phyloP scores from a whole-genome alignment of 2,113 vertebrate species.

The Lamprotornis superbus region DNA sequence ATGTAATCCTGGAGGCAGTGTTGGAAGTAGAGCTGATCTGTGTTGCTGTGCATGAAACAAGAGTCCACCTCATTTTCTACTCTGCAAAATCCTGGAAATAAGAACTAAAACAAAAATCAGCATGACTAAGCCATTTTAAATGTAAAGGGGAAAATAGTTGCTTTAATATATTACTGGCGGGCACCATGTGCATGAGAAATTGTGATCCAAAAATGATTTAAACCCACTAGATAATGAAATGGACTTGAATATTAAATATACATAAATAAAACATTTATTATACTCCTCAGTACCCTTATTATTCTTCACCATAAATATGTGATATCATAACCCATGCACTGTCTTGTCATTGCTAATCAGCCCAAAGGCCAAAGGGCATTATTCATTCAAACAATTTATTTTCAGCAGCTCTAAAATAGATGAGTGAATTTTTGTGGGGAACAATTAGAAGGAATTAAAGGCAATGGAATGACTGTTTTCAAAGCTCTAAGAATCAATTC shows the following conservation, averaged over 20 bases:
- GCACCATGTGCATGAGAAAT: slow-evolving; percentile 35
- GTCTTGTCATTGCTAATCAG: slow-evolving; percentile 83
- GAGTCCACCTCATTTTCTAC: neutral
- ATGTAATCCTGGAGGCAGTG: neutral
- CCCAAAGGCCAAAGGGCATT: slow-evolving; percentile 69
- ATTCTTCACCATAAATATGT: slow-evolving; percentile 66
- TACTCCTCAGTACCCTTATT: slow-evolving; percentile 60
- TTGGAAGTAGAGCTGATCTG: neutral
- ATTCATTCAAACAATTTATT: slow-evolving; percentile 64
- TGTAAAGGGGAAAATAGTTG: slow-evolving; percentile 53
- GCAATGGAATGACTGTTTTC: slow-evolving; percentile 4
- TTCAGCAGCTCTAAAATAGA: neutral
- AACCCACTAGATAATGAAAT: slow-evolving; percentile 71
- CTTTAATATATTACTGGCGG: slow-evolving; percentile 42
- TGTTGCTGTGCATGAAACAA: neutral
- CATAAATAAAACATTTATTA: slow-evolving; percentile 75
- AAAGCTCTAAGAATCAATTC: slow-evolving; percentile 65
- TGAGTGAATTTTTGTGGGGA: slow-evolving; percentile 39
- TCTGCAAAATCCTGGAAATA: slow-evolving; percentile 47
- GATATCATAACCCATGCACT: slow-evolving; percentile 79
- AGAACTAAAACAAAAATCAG: slow-evolving; percentile 21
- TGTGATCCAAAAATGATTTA: slow-evolving; percentile 61
- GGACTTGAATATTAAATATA: slow-evolving; percentile 72
- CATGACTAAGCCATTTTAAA: slow-evolving; percentile 68
- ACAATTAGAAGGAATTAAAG: slow-evolving; percentile 69